Percentiles rank a stretch among this genome's conserved stretches.
Conservation (phyloP, 1,140 invertebrate genomes). For the Drosophila littoralis region DNA sequence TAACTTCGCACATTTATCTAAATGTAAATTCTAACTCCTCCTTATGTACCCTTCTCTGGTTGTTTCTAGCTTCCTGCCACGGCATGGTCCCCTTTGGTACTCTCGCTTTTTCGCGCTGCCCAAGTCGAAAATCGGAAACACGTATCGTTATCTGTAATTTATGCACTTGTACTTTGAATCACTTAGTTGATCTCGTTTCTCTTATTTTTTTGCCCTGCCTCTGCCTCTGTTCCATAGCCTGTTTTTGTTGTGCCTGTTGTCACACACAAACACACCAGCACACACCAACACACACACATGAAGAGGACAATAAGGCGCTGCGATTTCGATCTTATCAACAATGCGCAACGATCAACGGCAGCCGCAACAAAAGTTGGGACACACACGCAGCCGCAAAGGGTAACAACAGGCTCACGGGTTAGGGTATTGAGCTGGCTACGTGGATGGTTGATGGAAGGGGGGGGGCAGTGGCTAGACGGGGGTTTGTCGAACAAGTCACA, state of each 20-base stretch:
- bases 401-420: background rate
- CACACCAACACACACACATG: slow-evolving; percentile 9
- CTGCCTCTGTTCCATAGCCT: slow-evolving; percentile 33
- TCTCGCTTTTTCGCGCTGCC: slow-evolving; percentile 19
- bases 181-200: slow-evolving; percentile 69
- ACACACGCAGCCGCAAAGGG: slow-evolving; percentile 61
- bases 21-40: too few relatives aligned
- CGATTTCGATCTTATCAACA: slow-evolving; percentile 79
- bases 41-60: background rate
- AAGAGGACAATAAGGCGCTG: slow-evolving; percentile 58
- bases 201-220: slow-evolving; percentile 16
- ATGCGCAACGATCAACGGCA: slow-evolving; percentile 67
- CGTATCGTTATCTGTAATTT: slow-evolving; percentile 79
- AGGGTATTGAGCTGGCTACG: background rate
- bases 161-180: slow-evolving; percentile 81
- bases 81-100: background rate
- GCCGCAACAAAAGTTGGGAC: slow-evolving; percentile 57
- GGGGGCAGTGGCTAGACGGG: background rate
- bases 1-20: too few relatives aligned
- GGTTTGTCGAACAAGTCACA: slow-evolving; percentile 52
- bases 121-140: slow-evolving; percentile 43
- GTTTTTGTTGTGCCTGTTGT: slow-evolving; percentile 57
- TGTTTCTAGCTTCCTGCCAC: background rate
- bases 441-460: background rate
- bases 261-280: slow-evolving; percentile 54